A percentile compares a stretch with the other conserved stretches of the same genome.
phyloP scores from a whole-genome alignment of 2,797 vertebrate species.

The Chaetophractus vellerosus region DNA sequence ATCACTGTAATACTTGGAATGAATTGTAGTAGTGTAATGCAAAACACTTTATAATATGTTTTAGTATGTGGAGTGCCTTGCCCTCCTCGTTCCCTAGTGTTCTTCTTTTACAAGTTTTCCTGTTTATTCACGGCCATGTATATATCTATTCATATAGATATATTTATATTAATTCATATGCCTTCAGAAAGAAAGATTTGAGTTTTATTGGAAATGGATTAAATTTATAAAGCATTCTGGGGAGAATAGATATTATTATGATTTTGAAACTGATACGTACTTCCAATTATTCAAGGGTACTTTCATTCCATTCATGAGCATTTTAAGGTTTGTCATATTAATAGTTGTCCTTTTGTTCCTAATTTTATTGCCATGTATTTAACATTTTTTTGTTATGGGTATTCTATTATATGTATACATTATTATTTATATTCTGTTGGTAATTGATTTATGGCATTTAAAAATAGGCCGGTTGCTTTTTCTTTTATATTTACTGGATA shows the following conservation, averaged over 20 bases:
- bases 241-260: neutral
- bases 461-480: neutral
- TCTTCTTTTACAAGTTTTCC: neutral
- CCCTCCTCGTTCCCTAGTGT: too few relatives aligned
- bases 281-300: neutral
- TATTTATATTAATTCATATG: neutral
- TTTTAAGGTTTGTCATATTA: neutral
- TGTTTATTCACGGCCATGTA: too few relatives aligned
- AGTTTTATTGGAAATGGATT: neutral
- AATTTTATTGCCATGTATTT: neutral
- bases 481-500: neutral
- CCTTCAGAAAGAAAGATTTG: neutral
- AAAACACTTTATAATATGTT: neutral
- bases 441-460: neutral
- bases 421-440: neutral
- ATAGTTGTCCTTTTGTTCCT: neutral
- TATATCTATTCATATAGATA: neutral
- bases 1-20: neutral
- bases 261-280: neutral
- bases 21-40: neutral
- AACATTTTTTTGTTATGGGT: neutral
- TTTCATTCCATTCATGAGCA: neutral
- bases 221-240: neutral
- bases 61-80: neutral
- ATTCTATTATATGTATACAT: neutral